phyloP scores from a whole-genome alignment of 2,797 vertebrate species.

The Neopelma chrysocephalum region DNA sequence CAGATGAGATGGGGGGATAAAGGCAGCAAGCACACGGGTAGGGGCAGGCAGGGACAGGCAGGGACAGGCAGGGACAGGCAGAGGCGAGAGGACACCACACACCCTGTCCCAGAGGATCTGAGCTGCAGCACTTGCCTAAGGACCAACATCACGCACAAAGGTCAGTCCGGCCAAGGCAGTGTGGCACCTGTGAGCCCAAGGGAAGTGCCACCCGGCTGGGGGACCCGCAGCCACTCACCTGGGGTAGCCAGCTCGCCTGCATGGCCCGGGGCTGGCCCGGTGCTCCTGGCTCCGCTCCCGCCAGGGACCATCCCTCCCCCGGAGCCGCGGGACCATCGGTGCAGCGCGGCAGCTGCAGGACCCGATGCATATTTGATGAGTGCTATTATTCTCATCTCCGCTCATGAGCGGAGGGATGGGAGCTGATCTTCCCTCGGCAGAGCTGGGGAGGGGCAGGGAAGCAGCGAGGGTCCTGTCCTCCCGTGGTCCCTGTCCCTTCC shows the following conservation, averaged over 20 bases:
- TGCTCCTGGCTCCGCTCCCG: background rate
- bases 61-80: background rate
- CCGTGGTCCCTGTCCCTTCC: rapidly evolving
- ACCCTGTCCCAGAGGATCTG: rapidly evolving
- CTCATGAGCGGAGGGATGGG: conserved; percentile 70
- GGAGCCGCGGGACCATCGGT: background rate
- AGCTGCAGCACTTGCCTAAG: rapidly evolving
- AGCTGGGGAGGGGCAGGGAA: background rate
- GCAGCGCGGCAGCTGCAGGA: background rate
- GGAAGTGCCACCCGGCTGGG: background rate
- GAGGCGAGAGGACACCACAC: rapidly evolving
- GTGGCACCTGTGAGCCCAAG: background rate
- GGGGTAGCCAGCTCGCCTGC: background rate
- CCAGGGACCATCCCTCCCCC: background rate
- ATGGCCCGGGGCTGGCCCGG: background rate
- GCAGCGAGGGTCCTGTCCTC: background rate
- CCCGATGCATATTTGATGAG: conserved; percentile 92
- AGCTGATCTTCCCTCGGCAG: conserved; percentile 62
- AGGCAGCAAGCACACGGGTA: background rate
- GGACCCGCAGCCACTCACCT: conserved; percentile 24
- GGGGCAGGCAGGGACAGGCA: background rate
- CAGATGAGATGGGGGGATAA: background rate
- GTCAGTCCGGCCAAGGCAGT: background rate
- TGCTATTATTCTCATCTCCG: conserved; percentile 87
- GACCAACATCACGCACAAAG: rapidly evolving